Evolutionary conservation across 2,888 invertebrate genomes (phyloP), one percentile per base, ranked within the genome.

Genomic region (Chrysotoxum bicinctum): DNA sequence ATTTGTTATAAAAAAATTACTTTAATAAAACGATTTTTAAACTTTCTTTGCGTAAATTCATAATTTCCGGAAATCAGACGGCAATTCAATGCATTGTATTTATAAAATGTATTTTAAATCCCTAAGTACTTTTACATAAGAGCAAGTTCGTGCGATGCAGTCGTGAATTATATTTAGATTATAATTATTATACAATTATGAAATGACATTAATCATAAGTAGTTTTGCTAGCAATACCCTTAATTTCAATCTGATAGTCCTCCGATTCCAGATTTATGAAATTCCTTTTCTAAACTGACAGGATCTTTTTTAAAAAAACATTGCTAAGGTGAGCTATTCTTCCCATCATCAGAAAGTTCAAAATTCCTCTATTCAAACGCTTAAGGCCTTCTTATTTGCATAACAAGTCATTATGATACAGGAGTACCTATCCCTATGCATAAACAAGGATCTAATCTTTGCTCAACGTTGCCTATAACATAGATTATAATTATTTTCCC

Each of bases 401-500:
- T 85, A 85, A 81, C 76, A 85, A 85, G 85, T 85, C 85, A 81
- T 85, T 85, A 85, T 74, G 68, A 64, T 81, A 68, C 69, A 81
- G 35, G 64, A 85, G 81, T 85, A 68, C 16, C n/a, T 43, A 16
- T 7, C 16, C n/a, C 3, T 37, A 0, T 43, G 9, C 72, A 76
- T 80, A 56, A 50, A 85, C 76, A 80, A 85, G 62, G 73, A 85
- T 81, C 81, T 85, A 50, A 58, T 68, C 76, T 70, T 80, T 74
- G 68, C 75, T 76, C 60, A 72, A 76, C 76, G 84, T 80, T 83
- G 70, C 68, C 58, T 75, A 62, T 76, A 26, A n/a, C 3, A 62
- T 76, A 73, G 76, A 87, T 89, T 89, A 88, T 89, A 90, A 90
- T 90, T 90, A 90, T 90, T 90, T 90, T 89, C 90, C 88, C 90